These are phyloP conservation scores for Nezara viridula DNA, from an alignment of 2,888 invertebrate species.

Conservation along the genomic window DNA sequence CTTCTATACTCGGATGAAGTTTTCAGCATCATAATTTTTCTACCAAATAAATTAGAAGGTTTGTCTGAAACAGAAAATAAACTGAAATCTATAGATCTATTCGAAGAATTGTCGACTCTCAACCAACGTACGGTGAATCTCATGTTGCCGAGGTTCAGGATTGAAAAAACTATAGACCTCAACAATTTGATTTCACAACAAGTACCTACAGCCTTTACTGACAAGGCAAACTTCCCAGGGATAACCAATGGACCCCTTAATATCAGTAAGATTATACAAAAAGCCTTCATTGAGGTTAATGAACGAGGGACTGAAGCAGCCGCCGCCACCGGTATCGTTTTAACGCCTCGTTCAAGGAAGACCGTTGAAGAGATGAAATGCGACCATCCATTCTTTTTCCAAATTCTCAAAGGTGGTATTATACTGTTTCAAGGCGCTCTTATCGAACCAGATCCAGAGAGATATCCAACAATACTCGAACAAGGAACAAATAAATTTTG, in stretches of 20 bases:
- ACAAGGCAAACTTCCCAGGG: constrained; percentile 76
- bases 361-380: background rate
- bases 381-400: background rate
- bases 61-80: constrained; percentile 76
- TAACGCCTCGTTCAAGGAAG: background rate
- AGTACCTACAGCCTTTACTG: constrained; percentile 76
- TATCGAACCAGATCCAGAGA: background rate
- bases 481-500: background rate
- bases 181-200: constrained; percentile 77
- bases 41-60: constrained; percentile 81
- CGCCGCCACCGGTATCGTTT: constrained; percentile 82
- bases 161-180: constrained; percentile 80
- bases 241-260: constrained; percentile 74
- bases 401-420: background rate
- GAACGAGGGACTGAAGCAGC: constrained; percentile 90
- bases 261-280: constrained; percentile 83
- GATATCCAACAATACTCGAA: background rate
- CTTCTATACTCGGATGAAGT: constrained; percentile 78
- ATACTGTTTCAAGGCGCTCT: background rate
- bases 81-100: constrained; percentile 73
- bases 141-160: constrained; percentile 83
- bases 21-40: constrained; percentile 81
- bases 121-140: constrained; percentile 74
- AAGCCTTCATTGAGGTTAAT: constrained; percentile 88
- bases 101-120: constrained; percentile 69